Evolutionary conservation across 1,140 invertebrate genomes (phyloP).

Genomic region (Anastatus disparis): DNA sequence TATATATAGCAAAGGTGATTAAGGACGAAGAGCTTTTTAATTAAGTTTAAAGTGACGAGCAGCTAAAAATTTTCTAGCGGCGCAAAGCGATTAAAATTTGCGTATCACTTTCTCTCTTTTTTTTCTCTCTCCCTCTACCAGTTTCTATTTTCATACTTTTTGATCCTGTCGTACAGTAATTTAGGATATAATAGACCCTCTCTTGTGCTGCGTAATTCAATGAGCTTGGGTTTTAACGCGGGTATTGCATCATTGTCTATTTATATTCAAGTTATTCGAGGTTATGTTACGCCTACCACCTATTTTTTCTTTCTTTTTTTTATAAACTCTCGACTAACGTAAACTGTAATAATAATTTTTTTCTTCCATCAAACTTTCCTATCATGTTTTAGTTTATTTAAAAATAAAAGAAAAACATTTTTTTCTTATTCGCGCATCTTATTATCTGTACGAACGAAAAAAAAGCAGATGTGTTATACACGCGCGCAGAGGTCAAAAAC

Average conservation of each 20-base stretch:
- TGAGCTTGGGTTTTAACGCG: neutral
- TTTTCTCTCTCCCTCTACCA: too few species aligned
- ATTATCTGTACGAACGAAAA: too few species aligned
- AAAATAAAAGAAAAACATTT: too few species aligned
- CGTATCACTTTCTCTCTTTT: too few species aligned
- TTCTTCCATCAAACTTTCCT: too few species aligned
- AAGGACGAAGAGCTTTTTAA: constrained; percentile 15
- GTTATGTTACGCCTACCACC: neutral
- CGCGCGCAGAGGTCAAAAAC: too few species aligned
- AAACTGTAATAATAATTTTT: too few species aligned
- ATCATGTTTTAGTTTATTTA: too few species aligned
- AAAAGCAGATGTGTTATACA: too few species aligned
- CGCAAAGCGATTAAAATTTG: constrained; percentile 4
- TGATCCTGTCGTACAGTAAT: neutral
- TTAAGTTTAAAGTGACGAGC: neutral
- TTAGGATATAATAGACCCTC: neutral
- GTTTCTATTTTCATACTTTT: constrained; percentile 30
- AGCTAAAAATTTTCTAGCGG: neutral
- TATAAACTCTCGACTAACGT: too few species aligned
- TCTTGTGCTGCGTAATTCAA: constrained; percentile 21
- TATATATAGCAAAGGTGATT: neutral
- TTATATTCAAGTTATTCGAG: constrained; percentile 23
- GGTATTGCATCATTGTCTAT: constrained; percentile 32
- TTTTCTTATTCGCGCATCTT: too few species aligned
- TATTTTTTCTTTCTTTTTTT: neutral